Percentiles rank a stretch among this genome's conserved stretches.
These are phyloP conservation scores for Osmerus eperlanus DNA, from an alignment of 2,113 vertebrate genomes.

Conservation along the genomic window DNA sequence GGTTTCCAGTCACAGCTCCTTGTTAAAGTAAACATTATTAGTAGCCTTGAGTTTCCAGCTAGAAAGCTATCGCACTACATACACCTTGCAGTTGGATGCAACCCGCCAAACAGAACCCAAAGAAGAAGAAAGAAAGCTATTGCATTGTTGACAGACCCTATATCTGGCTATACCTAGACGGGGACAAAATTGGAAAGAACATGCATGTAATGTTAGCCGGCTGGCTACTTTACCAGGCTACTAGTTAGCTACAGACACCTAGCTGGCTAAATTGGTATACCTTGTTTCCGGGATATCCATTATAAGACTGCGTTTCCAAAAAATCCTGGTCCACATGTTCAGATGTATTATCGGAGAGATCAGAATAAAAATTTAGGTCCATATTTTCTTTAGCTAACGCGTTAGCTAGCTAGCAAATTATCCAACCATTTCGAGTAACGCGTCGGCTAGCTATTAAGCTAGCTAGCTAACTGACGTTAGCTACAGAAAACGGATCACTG, in stretches of 20 bases:
- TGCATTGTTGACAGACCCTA: no score
- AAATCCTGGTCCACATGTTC: slow-evolving; percentile 66
- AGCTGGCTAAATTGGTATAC: slow-evolving; percentile 29
- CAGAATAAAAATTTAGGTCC: not conserved
- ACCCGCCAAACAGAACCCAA: no score
- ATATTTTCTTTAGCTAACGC: not conserved
- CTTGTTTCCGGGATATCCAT: slow-evolving; percentile 62
- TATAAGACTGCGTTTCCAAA: slow-evolving; percentile 60
- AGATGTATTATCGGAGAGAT: not conserved
- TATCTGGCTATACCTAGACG: no score
- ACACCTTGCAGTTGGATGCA: no score
- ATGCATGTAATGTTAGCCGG: no score
- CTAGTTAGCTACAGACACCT: not conserved
- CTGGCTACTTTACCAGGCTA: no score
- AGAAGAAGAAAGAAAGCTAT: no score
- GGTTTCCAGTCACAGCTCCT: not conserved
- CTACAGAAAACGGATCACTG: not conserved
- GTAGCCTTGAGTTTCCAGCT: no score
- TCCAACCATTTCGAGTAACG: not conserved
- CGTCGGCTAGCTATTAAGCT: slow-evolving; percentile 18
- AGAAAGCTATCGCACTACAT: no score
- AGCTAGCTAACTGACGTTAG: slow-evolving; percentile 15
- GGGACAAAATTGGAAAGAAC: no score
- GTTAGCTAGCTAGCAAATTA: slow-evolving; percentile 2
- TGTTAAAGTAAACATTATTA: not conserved